Percentiles rank a stretch among this genome's conserved stretches.
Conservation (phyloP, 2,797 vertebrate genomes). For the Coccyzus lansbergi region DNA sequence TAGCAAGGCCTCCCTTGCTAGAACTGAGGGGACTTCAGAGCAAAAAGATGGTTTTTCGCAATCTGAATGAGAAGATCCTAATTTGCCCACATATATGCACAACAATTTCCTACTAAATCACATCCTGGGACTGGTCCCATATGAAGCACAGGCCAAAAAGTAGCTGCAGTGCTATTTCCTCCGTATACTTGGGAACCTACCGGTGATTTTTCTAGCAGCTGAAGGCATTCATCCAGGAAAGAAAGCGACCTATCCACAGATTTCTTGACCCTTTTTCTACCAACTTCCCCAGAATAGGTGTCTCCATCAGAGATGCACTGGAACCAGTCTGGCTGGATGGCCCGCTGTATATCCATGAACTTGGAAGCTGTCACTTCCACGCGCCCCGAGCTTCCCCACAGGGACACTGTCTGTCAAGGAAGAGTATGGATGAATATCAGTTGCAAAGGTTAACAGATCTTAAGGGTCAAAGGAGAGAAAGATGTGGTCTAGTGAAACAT, state of each 20-base stretch:
- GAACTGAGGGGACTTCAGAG: background rate
- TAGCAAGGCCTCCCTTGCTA: background rate
- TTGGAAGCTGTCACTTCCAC: slow-evolving; percentile 88
- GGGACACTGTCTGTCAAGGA: slow-evolving; percentile 85
- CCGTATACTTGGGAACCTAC: slow-evolving; percentile 67
- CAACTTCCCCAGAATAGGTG: slow-evolving; percentile 79
- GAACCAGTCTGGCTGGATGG: slow-evolving; percentile 91
- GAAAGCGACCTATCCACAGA: slow-evolving; percentile 92
- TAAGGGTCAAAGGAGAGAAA: background rate
- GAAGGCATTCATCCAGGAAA: slow-evolving; percentile 90
- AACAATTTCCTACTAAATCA: background rate
- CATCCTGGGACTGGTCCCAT: background rate
- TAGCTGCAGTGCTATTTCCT: background rate
- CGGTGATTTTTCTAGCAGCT: slow-evolving; percentile 83
- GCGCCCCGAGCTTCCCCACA: slow-evolving; percentile 92
- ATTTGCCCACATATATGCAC: accelerated
- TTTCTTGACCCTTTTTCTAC: slow-evolving; percentile 88
- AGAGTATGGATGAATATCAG: background rate
- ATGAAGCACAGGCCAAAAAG: background rate
- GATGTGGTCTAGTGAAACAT: background rate
- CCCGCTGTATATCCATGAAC: slow-evolving; percentile 90
- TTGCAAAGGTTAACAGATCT: background rate
- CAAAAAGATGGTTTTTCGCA: background rate
- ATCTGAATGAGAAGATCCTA: background rate
- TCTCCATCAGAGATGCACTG: slow-evolving; percentile 95